Percentiles rank a stretch among this genome's conserved stretches.
These are phyloP conservation scores for Fukomys damarensis DNA, from an alignment of 2,113 vertebrate genomes.

Conservation along the genomic window DNA sequence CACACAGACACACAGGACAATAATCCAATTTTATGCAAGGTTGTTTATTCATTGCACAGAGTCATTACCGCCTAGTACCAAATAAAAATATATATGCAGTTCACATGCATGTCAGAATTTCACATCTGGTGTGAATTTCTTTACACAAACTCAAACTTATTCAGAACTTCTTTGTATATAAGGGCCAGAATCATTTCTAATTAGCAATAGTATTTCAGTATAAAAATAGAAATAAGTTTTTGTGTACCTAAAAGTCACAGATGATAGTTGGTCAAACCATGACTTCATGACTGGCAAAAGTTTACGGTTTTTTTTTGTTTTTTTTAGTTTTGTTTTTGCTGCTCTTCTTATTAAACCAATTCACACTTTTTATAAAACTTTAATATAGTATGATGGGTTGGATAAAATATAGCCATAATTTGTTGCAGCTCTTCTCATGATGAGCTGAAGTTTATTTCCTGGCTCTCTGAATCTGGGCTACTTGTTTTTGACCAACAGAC, in stretches of 20 bases:
- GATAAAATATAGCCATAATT: not conserved
- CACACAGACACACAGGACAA: conserved; percentile 2
- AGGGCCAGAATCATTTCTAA: not conserved
- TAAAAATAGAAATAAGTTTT: conserved; percentile 26
- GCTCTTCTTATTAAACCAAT: conserved; percentile 7
- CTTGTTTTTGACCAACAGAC: not conserved
- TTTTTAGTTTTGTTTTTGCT: too few relatives aligned
- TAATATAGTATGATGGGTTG: not conserved
- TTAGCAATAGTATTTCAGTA: conserved; percentile 14
- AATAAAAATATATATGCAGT: conserved; percentile 37
- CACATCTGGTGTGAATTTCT: conserved; percentile 41
- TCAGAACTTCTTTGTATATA: not conserved
- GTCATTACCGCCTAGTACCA: not conserved
- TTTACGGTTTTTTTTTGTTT: not conserved
- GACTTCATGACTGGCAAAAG: not conserved
- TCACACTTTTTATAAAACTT: not conserved
- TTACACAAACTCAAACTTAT: not conserved
- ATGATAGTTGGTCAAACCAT: not conserved
- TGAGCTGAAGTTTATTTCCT: not conserved
- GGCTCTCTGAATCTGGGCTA: not conserved
- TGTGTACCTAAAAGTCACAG: not conserved
- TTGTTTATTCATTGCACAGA: not conserved
- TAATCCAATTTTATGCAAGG: conserved; percentile 32
- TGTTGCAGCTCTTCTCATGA: not conserved
- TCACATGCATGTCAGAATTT: conserved; percentile 21